These are phyloP conservation scores for Drosophila sproati DNA, from an alignment of 1,140 invertebrate species.

Conservation along the genomic window DNA sequence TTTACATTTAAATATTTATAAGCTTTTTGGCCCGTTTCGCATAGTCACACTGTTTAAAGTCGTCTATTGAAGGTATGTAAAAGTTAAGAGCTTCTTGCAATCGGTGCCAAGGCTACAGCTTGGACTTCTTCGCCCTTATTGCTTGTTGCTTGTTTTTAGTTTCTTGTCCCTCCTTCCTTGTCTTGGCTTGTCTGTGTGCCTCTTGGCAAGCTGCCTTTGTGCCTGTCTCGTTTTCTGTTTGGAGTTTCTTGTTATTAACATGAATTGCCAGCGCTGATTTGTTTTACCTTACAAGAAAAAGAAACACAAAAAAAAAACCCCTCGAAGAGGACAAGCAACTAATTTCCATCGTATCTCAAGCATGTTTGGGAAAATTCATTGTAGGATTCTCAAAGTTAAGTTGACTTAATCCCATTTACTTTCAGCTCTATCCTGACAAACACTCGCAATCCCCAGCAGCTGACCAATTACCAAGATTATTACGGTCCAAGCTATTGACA, in stretches of 20 bases:
- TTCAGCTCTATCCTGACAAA: background rate
- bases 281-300: too few relatives aligned
- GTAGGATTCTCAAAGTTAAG: too few relatives aligned
- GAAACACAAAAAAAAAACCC: too few relatives aligned
- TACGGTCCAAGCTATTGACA: background rate
- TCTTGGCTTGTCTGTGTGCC: too few relatives aligned
- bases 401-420: too few relatives aligned
- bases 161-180: too few relatives aligned
- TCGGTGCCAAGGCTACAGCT: slow-evolving; percentile 13
- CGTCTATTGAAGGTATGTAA: slow-evolving; percentile 12
- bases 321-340: background rate
- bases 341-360: background rate
- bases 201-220: background rate
- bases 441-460: background rate
- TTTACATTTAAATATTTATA: slow-evolving; percentile 66
- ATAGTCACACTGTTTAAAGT: slow-evolving; percentile 7
- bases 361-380: too few relatives aligned
- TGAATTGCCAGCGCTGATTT: slow-evolving; percentile 2
- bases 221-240: background rate
- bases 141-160: background rate
- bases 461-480: background rate
- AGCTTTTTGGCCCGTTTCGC: slow-evolving; percentile 48
- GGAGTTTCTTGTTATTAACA: slow-evolving; percentile 3
- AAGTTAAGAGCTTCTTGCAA: slow-evolving; percentile 4
- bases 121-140: background rate